Base-by-base conservation (phyloP, 2,797 vertebrate genomes). In the Gymnoscopelus microlampas region DNA sequence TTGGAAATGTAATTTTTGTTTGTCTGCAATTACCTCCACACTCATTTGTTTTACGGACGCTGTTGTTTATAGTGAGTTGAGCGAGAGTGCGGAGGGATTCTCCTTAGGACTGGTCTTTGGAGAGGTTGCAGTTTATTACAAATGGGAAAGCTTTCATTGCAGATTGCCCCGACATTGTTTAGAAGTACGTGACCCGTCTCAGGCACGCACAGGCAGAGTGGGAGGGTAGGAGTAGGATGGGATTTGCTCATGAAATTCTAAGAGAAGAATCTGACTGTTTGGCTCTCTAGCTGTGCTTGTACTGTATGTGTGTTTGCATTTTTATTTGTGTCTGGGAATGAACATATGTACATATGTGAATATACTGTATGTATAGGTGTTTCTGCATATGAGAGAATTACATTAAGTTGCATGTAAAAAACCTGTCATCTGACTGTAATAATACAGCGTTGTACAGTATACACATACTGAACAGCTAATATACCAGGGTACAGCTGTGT, bases 1-100 rank as follows among this genome's bases (percentile, higher is more conserved):
- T 93, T 94, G 92, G 92, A 94, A 93, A 93, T 94, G 91, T 92
- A 93, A 92, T 93, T 93, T 93, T 93, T 93, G 93, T 94, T 93
- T 91, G 91, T 89, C 89, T 90, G 88, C 92, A 93, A 94, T 94
- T 94, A 93, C 91, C 91, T 90, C 83, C 90, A 85, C 51, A 71
- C 92, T 93, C 91, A 92, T 94, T 94, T 93, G 91, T 93, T 95
- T 92, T 91, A 89, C 88, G 82, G 79, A 89, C 76, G 67, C 74
- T 85, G 90, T 88, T 82, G 85, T 92, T 57, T 86, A 79, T 85
- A 71, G 87, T 51, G 73, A 81, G 51, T 13, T 47, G 51, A 71
- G 63, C 70, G 69, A 64, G 79, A 75, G 79, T 63, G 71, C 49
- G 82, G 62, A 71, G 68, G 80, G 24, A 87, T 74, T 73, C 90